A percentile compares a stretch with the other conserved stretches of the same genome.
Conservation (phyloP, 2,888 invertebrate species). For the Tenthredo distinguenda region DNA sequence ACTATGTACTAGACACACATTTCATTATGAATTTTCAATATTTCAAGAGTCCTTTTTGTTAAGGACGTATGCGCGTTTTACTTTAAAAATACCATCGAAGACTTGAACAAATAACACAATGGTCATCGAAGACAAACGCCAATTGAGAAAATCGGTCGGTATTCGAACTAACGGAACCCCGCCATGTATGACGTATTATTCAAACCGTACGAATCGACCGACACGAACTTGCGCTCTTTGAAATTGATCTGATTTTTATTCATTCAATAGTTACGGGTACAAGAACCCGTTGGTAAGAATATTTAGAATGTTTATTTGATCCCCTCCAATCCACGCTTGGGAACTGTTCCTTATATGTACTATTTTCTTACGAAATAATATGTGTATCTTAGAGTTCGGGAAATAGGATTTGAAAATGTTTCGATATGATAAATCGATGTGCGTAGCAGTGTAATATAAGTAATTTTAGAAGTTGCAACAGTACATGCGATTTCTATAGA, state of each 20-base stretch:
- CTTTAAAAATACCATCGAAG: background rate
- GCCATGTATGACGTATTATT: conserved; percentile 10
- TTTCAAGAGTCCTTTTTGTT: background rate
- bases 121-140: background rate
- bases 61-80: background rate
- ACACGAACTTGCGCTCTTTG: conserved; percentile 8
- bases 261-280: background rate
- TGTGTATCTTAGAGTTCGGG: background rate
- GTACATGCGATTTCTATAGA: conserved; percentile 18
- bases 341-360: background rate
- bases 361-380: background rate
- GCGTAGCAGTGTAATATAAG: background rate
- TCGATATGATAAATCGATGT: background rate
- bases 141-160: background rate
- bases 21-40: background rate
- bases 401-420: background rate
- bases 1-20: background rate
- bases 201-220: background rate
- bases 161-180: conserved; percentile 31
- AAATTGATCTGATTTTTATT: background rate
- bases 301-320: background rate
- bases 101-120: conserved; percentile 1
- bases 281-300: background rate
- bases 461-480: background rate
- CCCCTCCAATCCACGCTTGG: too few relatives aligned